Evolutionary conservation across 2,797 vertebrate genomes (phyloP).

Genomic region (Tiaroga cobitis): DNA sequence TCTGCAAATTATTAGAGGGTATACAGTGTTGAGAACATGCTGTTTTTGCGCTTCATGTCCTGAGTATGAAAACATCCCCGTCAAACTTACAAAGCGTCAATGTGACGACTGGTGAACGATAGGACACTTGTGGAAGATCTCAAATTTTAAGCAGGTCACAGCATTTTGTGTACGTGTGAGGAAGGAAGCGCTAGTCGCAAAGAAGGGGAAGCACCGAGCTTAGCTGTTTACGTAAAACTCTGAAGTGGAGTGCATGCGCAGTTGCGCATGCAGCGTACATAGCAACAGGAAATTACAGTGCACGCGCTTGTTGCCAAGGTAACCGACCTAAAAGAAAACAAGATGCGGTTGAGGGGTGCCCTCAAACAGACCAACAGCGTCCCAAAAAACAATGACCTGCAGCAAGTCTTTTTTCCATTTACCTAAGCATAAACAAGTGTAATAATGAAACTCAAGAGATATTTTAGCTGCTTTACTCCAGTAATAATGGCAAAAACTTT

Average conservation of each 20-base stretch:
- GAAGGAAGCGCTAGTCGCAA: conserved; percentile 72
- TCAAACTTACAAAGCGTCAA: not conserved
- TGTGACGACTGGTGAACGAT: conserved; percentile 50
- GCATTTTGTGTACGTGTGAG: conserved; percentile 50
- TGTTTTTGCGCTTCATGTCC: conserved; percentile 19
- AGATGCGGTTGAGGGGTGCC: conserved; percentile 60
- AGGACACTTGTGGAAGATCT: conserved; percentile 55
- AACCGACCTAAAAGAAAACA: conserved; percentile 52
- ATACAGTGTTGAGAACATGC: not conserved
- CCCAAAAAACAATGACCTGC: conserved; percentile 36
- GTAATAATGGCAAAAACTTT: not conserved
- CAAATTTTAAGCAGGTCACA: conserved; percentile 58
- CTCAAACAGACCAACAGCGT: conserved; percentile 24
- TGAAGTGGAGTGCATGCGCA: conserved; percentile 45
- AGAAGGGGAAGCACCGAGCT: conserved; percentile 70
- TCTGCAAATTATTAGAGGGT: not conserved
- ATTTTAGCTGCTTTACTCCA: conserved; percentile 6
- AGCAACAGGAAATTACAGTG: conserved; percentile 74
- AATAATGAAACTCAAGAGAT: not conserved
- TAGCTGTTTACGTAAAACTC: conserved; percentile 40
- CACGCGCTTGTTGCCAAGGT: conserved; percentile 59
- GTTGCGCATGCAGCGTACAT: conserved; percentile 48
- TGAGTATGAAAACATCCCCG: conserved; percentile 2
- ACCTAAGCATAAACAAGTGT: conserved; percentile 37
- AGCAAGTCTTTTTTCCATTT: conserved; percentile 53